Conservation (phyloP, 2,797 vertebrate genomes). For the Tachyglossus aculeatus region DNA sequence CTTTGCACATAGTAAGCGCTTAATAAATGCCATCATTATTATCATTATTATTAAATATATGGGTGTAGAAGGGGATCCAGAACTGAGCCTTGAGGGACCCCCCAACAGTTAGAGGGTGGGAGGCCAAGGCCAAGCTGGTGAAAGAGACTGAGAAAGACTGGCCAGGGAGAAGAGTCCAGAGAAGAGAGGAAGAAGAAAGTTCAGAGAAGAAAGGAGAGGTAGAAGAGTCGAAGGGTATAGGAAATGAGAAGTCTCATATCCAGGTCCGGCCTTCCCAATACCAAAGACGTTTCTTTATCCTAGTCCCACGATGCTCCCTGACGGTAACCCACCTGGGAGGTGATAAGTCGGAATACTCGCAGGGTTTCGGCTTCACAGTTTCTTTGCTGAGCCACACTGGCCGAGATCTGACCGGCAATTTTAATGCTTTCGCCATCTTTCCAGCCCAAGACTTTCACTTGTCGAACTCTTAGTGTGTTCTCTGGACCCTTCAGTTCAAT, state of each 20-base stretch:
- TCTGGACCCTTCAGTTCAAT: conserved; percentile 98
- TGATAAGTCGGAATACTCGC: conserved; percentile 95
- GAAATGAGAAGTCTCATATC: background rate
- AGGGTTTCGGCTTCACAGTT: conserved; percentile 97
- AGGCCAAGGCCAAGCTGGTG: background rate
- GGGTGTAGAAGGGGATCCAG: too few relatives aligned
- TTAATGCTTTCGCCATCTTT: conserved; percentile 97
- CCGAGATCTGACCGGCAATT: conserved; percentile 94
- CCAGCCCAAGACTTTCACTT: conserved; percentile 98
- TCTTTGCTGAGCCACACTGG: conserved; percentile 95
- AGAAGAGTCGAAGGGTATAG: background rate
- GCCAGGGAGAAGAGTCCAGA: background rate
- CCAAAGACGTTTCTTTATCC: background rate
- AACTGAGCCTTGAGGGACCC: too few relatives aligned
- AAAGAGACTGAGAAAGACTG: too few relatives aligned
- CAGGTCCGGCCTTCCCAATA: background rate
- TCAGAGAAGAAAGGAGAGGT: background rate
- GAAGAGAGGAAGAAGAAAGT: too few relatives aligned
- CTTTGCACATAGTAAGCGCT: too few relatives aligned
- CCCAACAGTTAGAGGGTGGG: too few relatives aligned
- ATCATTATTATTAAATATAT: too few relatives aligned
- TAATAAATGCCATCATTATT: too few relatives aligned
- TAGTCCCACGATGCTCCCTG: background rate
- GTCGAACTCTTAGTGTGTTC: conserved; percentile 96
- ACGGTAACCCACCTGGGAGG: conserved; percentile 87